These are phyloP conservation scores for Pygoscelis antarcticus DNA, from an alignment of 2,113 vertebrate genomes.

Conservation along the genomic window DNA sequence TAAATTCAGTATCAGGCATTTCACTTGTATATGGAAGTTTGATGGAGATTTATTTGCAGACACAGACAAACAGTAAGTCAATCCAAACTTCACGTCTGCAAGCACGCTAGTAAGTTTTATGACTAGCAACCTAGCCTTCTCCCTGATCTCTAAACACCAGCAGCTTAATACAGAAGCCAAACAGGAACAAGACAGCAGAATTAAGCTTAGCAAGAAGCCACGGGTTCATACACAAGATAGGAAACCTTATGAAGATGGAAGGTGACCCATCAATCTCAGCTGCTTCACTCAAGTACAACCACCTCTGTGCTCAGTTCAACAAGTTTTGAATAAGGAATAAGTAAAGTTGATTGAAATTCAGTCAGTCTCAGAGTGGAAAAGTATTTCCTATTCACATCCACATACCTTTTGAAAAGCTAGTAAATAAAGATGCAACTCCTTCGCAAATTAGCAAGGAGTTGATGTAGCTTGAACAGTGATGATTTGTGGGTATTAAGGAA, in stretches of 20 bases:
- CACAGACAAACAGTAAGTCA: not conserved
- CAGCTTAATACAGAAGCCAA: not conserved
- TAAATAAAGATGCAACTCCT: not conserved
- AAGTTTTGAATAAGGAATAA: not conserved
- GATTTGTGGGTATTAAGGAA: not conserved
- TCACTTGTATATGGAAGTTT: not conserved
- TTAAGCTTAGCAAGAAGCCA: not conserved
- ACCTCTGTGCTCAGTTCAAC: not conserved
- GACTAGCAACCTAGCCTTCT: not conserved
- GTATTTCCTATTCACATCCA: not conserved
- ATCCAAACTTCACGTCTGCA: not conserved
- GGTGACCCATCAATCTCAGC: not conserved
- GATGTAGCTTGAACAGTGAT: not conserved
- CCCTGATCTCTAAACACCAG: not conserved
- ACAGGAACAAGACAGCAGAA: not conserved
- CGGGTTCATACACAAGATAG: fast-evolving
- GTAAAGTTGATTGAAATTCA: not conserved
- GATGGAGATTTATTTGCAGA: not conserved
- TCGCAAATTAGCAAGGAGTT: not conserved
- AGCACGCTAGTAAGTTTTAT: not conserved
- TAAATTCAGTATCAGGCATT: not conserved
- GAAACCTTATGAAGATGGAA: not conserved
- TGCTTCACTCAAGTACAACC: not conserved
- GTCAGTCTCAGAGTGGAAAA: not conserved
- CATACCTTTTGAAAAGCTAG: not conserved